Evolutionary conservation across 2,888 invertebrate genomes (phyloP).

Genomic region (Imbricaverruca yamaguchii): DNA sequence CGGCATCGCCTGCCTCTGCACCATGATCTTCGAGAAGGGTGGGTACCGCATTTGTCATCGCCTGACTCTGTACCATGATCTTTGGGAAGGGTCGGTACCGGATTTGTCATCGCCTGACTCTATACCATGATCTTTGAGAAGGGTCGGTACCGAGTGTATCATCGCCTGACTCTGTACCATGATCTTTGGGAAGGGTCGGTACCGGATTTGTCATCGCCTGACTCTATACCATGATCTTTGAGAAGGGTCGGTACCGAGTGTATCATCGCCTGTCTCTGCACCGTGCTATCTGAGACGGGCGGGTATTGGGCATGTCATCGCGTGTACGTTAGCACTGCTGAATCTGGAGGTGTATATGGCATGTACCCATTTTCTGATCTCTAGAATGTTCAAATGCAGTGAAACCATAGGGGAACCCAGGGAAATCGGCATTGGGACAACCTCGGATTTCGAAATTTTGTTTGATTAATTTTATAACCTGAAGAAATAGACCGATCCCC

Average conservation of each 20-base stretch:
- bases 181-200: conserved; percentile 32
- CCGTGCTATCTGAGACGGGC: conserved; percentile 36
- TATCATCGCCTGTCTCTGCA: conserved; percentile 55
- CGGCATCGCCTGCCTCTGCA: conserved; percentile 61
- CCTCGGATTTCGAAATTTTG: too few species aligned
- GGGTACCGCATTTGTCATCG: conserved; percentile 39
- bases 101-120: conserved; percentile 52
- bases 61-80: conserved; percentile 53
- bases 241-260: not conserved
- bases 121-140: conserved; percentile 42
- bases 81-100: conserved; percentile 26
- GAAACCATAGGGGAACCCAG: too few species aligned
- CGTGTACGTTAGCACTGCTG: conserved; percentile 44
- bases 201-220: too few species aligned
- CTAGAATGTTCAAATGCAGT: too few species aligned
- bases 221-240: too few species aligned
- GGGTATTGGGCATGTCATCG: conserved; percentile 39
- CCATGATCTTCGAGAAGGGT: conserved; percentile 36
- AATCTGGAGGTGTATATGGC: too few species aligned
- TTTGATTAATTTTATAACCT: too few species aligned
- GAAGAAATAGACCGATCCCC: too few species aligned
- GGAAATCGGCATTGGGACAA: too few species aligned
- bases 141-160: not conserved
- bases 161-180: conserved; percentile 57
- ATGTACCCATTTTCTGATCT: too few species aligned